phyloP scores from a whole-genome alignment of 2,113 vertebrate genomes.

The Mustela lutreola region DNA sequence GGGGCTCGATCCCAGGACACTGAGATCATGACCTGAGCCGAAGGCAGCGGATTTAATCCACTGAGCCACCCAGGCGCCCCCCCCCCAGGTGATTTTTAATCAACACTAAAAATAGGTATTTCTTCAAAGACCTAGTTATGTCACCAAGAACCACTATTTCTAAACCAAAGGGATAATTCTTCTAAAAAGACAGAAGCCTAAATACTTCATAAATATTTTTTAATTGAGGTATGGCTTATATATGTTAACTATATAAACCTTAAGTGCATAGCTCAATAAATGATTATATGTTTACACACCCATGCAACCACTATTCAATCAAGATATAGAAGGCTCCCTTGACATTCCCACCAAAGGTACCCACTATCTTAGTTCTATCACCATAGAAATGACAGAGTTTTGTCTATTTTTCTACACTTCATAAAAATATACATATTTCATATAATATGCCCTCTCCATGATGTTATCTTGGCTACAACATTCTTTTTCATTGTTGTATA shows the following conservation, averaged over 20 bases:
- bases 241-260: not conserved
- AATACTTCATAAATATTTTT: not conserved
- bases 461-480: not conserved
- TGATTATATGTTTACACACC: not conserved
- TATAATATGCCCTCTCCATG: not conserved
- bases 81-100: conserved; percentile 7
- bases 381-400: not conserved
- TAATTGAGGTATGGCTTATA: not conserved
- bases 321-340: not conserved
- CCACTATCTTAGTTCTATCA: not conserved
- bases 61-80: too few relatives aligned
- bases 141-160: conserved; percentile 16
- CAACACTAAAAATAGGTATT: conserved; percentile 24
- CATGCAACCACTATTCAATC: not conserved
- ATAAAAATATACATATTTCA: not conserved
- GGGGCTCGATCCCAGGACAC: too few relatives aligned
- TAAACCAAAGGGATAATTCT: conserved; percentile 30
- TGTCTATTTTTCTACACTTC: not conserved
- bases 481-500: conserved; percentile 7
- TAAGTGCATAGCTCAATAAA: not conserved
- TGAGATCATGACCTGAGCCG: too few relatives aligned
- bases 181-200: not conserved
- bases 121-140: conserved; percentile 43
- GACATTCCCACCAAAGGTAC: not conserved
- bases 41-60: too few relatives aligned